Conservation (phyloP, 2,113 vertebrate species). For the Leptocoma aspasia region DNA sequence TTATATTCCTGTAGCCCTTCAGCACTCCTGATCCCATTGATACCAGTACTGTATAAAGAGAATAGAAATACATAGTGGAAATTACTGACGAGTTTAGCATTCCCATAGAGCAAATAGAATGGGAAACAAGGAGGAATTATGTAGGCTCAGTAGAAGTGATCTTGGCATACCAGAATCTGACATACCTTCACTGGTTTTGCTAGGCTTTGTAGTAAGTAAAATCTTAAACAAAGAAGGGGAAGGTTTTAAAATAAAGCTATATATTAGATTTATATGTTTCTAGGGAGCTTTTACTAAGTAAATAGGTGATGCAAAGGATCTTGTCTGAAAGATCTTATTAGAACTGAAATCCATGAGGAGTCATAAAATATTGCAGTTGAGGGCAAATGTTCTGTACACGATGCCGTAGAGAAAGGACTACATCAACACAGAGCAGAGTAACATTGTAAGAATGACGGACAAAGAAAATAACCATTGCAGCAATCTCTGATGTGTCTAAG, state of each 20-base stretch:
- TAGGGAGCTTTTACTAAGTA: not conserved
- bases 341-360: not conserved
- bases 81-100: not conserved
- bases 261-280: not conserved
- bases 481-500: not conserved
- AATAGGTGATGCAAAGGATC: not conserved
- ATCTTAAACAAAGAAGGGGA: not conserved
- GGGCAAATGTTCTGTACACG: not conserved
- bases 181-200: not conserved
- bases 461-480: not conserved
- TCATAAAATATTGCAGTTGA: not conserved
- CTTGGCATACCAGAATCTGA: not conserved
- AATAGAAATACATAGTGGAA: not conserved
- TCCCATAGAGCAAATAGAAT: not conserved
- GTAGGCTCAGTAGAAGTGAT: not conserved
- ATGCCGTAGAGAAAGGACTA: not conserved
- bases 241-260: not conserved
- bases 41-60: not conserved
- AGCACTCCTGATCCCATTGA: not conserved
- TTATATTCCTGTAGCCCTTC: not conserved
- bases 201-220: not conserved
- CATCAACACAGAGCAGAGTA: not conserved
- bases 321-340: not conserved
- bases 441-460: not conserved
- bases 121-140: not conserved